Percentiles rank a stretch among this genome's conserved stretches.
Conservation (phyloP, 2,113 vertebrate species). For the Dasypus novemcinctus region DNA sequence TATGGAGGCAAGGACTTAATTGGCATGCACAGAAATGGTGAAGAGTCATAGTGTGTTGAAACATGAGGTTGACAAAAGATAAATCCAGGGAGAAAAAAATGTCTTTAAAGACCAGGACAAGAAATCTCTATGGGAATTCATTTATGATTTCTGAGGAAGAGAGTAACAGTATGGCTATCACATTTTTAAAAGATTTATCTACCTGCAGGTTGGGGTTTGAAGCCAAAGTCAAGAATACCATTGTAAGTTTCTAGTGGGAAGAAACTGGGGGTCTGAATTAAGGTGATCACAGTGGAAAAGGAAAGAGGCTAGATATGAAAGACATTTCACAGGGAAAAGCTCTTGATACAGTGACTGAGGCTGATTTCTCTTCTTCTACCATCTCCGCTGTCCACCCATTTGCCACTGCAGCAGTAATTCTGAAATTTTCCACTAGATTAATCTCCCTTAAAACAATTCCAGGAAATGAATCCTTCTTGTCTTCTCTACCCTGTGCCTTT, state of each 20-base stretch:
- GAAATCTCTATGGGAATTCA: not conserved
- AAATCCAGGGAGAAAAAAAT: not conserved
- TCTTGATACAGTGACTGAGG: not conserved
- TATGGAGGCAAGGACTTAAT: not conserved
- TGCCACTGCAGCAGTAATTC: not conserved
- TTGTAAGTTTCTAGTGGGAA: not conserved
- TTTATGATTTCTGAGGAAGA: not conserved
- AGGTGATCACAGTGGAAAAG: not conserved
- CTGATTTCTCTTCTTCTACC: not conserved
- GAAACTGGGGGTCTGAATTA: not conserved
- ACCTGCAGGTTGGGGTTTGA: not conserved
- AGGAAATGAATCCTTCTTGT: not conserved
- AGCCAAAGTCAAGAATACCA: not conserved
- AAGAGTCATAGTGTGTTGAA: not conserved
- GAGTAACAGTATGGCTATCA: not conserved
- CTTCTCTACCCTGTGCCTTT: not conserved
- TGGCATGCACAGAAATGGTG: not conserved
- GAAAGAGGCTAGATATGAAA: not conserved
- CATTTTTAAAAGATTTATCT: not conserved
- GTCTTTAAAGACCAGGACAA: not conserved
- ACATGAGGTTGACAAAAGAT: not conserved
- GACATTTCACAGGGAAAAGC: not conserved
- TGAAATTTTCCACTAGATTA: not conserved
- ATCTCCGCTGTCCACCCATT: not conserved
- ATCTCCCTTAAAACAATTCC: slow-evolving; percentile 19